phyloP scores from a whole-genome alignment of 2,113 vertebrate genomes.

The Anarhynchus alexandrinus region DNA sequence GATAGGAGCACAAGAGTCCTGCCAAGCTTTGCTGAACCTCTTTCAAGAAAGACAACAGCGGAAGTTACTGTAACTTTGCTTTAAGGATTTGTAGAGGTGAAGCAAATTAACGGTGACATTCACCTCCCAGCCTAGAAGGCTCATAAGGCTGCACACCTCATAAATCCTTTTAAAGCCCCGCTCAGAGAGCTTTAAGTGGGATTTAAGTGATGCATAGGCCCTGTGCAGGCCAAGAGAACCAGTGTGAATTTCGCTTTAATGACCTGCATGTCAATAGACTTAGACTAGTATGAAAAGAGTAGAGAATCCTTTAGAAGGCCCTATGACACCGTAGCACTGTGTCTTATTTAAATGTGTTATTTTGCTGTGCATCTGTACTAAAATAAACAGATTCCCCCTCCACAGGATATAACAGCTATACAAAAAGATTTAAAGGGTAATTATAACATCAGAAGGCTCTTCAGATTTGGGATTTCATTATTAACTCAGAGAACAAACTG shows the following conservation, averaged over 20 bases:
- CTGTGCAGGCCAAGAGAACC: neutral
- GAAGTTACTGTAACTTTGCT: neutral
- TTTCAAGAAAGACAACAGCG: neutral
- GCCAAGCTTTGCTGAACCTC: neutral
- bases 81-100: neutral
- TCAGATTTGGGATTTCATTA: neutral
- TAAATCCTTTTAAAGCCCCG: neutral
- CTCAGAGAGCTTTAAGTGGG: neutral
- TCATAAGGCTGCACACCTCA: neutral
- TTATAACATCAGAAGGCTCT: neutral
- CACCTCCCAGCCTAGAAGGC: neutral
- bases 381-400: neutral
- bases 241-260: neutral
- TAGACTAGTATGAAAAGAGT: neutral
- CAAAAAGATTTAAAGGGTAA: neutral
- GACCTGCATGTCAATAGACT: neutral
- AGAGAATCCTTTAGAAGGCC: neutral
- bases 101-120: neutral
- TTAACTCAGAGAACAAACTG: neutral
- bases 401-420: neutral
- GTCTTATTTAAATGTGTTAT: neutral
- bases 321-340: neutral
- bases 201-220: neutral
- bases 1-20: neutral
- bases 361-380: neutral